phyloP scores from a whole-genome alignment of 2,113 vertebrate genomes.

The Vulpes lagopus region DNA sequence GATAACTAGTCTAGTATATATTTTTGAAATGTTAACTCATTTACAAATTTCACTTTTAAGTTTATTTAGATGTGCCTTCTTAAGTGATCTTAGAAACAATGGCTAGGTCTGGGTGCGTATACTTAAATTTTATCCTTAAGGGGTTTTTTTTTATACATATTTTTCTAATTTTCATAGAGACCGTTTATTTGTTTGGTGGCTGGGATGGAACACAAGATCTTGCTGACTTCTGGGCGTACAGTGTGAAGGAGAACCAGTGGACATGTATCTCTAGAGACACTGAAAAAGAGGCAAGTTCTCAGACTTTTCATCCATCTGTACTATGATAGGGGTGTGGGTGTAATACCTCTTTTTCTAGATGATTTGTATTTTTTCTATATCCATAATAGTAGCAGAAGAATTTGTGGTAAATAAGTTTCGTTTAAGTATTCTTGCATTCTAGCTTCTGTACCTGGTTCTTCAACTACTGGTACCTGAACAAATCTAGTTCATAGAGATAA shows the following conservation, averaged over 20 bases:
- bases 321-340: neutral
- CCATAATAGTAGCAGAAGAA: neutral
- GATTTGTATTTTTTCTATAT: constrained; percentile 31
- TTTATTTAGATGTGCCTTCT: constrained; percentile 36
- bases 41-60: constrained; percentile 19
- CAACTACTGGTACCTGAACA: neutral
- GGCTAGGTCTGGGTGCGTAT: neutral
- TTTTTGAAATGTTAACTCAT: constrained; percentile 58
- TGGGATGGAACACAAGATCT: constrained; percentile 99
- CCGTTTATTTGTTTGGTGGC: constrained; percentile 98
- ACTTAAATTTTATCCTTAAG: neutral
- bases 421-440: constrained; percentile 23
- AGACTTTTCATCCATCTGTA: neutral
- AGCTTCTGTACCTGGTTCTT: constrained; percentile 35
- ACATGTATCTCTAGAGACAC: constrained; percentile 98
- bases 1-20: neutral
- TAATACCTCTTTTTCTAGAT: constrained; percentile 1
- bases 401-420: constrained; percentile 15
- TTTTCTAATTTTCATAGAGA: constrained; percentile 89
- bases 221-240: constrained; percentile 99
- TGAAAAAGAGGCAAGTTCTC: constrained; percentile 94
- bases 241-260: constrained; percentile 99
- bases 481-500: neutral
- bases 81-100: constrained; percentile 43
- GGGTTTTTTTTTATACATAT: constrained; percentile 1